A percentile compares a stretch with the other conserved stretches of the same genome.
phyloP scores from a whole-genome alignment of 2,113 vertebrate species.

The Rhagologus leucostigma region DNA sequence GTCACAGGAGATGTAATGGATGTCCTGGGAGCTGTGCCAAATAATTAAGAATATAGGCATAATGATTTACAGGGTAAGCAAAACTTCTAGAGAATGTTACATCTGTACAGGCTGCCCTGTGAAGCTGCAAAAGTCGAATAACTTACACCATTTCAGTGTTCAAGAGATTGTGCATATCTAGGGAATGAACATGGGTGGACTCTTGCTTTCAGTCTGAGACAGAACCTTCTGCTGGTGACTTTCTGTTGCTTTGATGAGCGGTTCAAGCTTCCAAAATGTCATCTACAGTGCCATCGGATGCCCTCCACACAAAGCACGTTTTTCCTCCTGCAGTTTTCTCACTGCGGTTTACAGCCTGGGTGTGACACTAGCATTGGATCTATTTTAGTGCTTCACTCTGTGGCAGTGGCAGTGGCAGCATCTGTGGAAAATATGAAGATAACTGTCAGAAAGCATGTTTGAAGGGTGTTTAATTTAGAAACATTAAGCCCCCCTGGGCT shows the following conservation, averaged over 20 bases:
- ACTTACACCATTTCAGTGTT: not conserved
- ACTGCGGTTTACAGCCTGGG: not conserved
- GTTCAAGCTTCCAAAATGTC: not conserved
- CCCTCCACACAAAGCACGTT: not conserved
- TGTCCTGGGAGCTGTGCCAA: conserved; percentile 33
- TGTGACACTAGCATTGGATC: not conserved
- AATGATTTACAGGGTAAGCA: conserved; percentile 1
- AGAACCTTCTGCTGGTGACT: not conserved
- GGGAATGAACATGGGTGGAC: not conserved
- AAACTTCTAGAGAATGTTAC: not conserved
- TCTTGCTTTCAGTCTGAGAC: not conserved
- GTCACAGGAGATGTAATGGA: not conserved
- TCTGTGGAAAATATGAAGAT: conserved; percentile 36
- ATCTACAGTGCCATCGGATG: not conserved
- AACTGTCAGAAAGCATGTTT: conserved; percentile 26
- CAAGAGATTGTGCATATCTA: not conserved
- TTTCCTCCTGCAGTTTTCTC: not conserved
- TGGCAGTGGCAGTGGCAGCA: conserved; percentile 22
- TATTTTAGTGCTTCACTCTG: conserved; percentile 14
- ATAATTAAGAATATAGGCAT: not conserved
- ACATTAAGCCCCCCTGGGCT: not conserved
- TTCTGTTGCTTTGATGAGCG: not conserved
- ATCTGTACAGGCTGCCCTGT: not conserved
- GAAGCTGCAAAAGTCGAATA: not conserved
- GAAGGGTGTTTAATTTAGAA: conserved; percentile 36